A percentile compares a stretch with the other conserved stretches of the same genome.
Conservation (phyloP, 2,113 vertebrate species). For the Microcebus griseorufus region DNA sequence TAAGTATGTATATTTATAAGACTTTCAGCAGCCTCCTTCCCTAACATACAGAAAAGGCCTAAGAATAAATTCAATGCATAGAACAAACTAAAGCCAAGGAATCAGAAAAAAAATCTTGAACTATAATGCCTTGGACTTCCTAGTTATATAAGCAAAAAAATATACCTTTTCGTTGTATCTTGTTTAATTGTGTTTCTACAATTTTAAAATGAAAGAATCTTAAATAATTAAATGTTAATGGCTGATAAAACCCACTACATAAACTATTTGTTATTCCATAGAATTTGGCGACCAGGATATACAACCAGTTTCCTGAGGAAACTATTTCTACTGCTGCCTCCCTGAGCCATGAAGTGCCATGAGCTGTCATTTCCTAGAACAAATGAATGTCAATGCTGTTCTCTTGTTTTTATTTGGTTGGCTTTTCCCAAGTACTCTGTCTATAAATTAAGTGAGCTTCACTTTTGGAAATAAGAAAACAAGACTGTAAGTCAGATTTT, state of each 20-base stretch:
- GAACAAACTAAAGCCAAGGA: background rate
- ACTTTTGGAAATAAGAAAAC: background rate
- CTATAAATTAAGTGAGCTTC: background rate
- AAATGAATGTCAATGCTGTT: background rate
- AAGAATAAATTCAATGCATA: background rate
- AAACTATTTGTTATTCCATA: background rate
- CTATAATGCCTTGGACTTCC: background rate
- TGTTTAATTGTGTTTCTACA: background rate
- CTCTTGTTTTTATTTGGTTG: background rate
- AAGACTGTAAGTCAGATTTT: background rate
- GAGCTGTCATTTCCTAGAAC: background rate
- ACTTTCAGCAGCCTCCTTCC: background rate
- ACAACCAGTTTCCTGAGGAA: background rate
- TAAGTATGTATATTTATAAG: background rate
- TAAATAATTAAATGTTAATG: background rate
- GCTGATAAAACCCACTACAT: background rate
- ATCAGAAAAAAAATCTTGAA: background rate
- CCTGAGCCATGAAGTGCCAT: background rate
- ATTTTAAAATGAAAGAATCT: constrained; percentile 27
- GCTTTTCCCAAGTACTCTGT: background rate
- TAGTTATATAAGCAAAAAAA: background rate
- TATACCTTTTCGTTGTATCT: background rate
- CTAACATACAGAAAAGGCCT: background rate
- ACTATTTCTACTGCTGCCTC: background rate
- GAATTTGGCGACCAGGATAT: background rate